A percentile compares a stretch with the other conserved stretches of the same genome.
Evolutionary conservation across 2,888 invertebrate species (phyloP).

Genomic region (Platynereis dumerilii): DNA sequence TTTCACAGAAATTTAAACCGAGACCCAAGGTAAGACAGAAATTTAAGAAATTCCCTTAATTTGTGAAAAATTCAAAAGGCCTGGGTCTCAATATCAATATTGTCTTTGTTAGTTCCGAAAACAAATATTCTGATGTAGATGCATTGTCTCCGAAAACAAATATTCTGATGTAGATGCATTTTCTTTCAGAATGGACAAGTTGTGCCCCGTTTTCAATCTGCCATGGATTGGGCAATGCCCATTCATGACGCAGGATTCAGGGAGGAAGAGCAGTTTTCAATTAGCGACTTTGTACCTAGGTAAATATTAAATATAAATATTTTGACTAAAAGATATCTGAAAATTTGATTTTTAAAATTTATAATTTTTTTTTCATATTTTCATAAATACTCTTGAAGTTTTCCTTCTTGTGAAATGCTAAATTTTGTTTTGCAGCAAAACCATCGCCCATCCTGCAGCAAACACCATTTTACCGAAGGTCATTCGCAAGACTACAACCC

Average conservation of each 20-base stretch:
- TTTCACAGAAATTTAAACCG: background rate
- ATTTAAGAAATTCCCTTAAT: background rate
- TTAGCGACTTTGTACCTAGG: background rate
- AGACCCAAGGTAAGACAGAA: conserved; percentile 1
- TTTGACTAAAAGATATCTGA: too few relatives aligned
- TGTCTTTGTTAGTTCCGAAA: background rate
- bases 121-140: background rate
- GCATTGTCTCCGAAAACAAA: background rate
- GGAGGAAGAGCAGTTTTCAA: background rate
- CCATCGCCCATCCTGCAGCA: too few relatives aligned
- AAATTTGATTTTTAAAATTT: too few relatives aligned
- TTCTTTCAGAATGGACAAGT: background rate
- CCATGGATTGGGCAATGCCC: conserved; percentile 4
- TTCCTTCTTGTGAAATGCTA: too few relatives aligned
- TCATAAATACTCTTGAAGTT: too few relatives aligned
- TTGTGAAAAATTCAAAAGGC: background rate
- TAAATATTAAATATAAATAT: too few relatives aligned
- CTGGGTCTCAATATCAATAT: background rate
- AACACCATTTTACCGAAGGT: too few relatives aligned
- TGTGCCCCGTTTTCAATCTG: conserved; percentile 3
- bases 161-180: background rate
- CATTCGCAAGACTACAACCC: too few relatives aligned
- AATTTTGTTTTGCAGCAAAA: too few relatives aligned
- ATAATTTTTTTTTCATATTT: too few relatives aligned
- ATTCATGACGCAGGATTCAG: background rate